Base-by-base conservation (phyloP, 2,888 invertebrate genomes). In the Drosophila hamatofila region DNA sequence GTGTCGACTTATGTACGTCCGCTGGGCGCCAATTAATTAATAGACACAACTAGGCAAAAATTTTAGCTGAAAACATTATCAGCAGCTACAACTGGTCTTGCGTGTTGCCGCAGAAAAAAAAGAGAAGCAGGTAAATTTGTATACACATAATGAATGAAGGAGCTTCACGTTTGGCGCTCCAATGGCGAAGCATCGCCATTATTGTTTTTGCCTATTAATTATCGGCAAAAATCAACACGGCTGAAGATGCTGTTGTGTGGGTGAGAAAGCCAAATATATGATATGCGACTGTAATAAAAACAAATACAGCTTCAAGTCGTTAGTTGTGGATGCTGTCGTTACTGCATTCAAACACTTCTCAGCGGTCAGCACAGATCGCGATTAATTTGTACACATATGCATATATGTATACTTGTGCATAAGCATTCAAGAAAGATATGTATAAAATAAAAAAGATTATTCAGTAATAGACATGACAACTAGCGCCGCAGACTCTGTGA, bases 21-120 rank as follows among this genome's bases (percentile, higher is more conserved):
- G 46, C 25, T 72, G 79, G 57, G 66, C 83, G 75, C 80, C 86
- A 86, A 86, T 86, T 86, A 86, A 86, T 88, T 86, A 89, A 86
- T 86, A 82, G 86, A 85, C 89, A 79, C 65, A 73, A 60, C 52
- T 35, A 73, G 74, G 57, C 83, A 80, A 71, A 71, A 80, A 59
- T 51, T 66, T 48, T 56, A 25, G 12, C 35, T 54, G 58, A 44
- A 42, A 59, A 23, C 49, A 58, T 58, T 41, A 18, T 23, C 33
- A 14, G 23, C 58, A 44, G 63, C 46, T 48, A 44, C 33, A 54
- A 52, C 49, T 52, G 66, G 67, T 44, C 27, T 83, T 82, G 82
- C 82, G 84, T 82, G 84, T 75, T 65, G 65, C 59, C 55, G 21
- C 42, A 54, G 11, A 23, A 44, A 75, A 63, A 72, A 69, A 51